Evolutionary conservation across 2,888 invertebrate genomes (phyloP), one percentile per base, ranked within the genome.

Genomic region (Geophilus truncorum): DNA sequence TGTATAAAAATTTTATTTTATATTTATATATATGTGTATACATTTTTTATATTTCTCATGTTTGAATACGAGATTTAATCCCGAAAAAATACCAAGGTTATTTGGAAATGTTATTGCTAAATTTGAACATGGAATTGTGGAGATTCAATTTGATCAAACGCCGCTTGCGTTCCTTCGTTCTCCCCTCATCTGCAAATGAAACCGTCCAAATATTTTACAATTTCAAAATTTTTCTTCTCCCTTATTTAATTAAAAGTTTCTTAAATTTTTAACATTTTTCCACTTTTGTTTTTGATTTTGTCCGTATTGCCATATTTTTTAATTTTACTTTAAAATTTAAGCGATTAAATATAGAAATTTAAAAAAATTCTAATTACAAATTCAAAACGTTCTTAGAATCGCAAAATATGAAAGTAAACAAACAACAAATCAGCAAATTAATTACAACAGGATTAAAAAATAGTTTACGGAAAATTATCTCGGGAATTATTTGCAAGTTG

Each of bases 81-180:
- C 28, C 0, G 2, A 70, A 70, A 12, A 70, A 70, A 23, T 25
- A 25, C 25, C 9, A 25, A 70, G 28, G 70, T 51, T 51, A 51
- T 51, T 51, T 51, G 18, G 10, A 70, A 70, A 70, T 70, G 28
- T 70, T 70, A 70, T 70, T 70, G 70, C 70, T 70, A 70, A 70
- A 70, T 70, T 70, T 70, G 70, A 70, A 70, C 70, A 28, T 70
- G 28, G 70, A 70, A 70, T 70, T 28, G 70, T 70, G 28, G 28
- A 70, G 70, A 70, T 70, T 70, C 70, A 70, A 70, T 70, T 70
- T 70, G 70, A 70, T 70, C 70, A 70, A 70, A 70, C 28, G 23
- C 70, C 28, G 25, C 70, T 70, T 70, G 28, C 70, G 10, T 70
- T 70, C 70, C 70, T n/a, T 15, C 28, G 5, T 28, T 25, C 25